These are phyloP conservation scores for Tinea trinotella DNA, from an alignment of 2,888 invertebrate species.

Conservation along the genomic window DNA sequence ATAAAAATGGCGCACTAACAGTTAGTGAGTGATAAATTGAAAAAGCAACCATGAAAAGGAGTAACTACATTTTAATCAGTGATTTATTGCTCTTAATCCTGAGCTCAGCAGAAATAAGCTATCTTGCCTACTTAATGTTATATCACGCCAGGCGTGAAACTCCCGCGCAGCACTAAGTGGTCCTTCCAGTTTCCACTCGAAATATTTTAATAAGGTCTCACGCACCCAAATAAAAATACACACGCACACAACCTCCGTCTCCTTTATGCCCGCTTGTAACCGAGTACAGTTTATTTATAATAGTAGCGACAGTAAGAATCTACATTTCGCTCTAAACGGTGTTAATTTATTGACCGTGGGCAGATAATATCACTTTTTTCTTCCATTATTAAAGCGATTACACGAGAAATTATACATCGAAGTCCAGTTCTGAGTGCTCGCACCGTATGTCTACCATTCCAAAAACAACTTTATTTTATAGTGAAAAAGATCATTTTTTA, in stretches of 20 bases:
- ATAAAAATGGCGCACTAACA: not conserved
- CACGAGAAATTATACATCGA: slow-evolving; percentile 70
- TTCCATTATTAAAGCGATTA: slow-evolving; percentile 71
- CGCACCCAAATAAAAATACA: slow-evolving; percentile 70
- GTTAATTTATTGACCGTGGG: slow-evolving; percentile 73
- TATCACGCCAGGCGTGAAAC: slow-evolving; percentile 72
- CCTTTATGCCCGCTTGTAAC: slow-evolving; percentile 42
- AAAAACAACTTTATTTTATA: slow-evolving; percentile 31
- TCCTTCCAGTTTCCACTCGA: slow-evolving; percentile 73
- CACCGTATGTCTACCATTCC: slow-evolving; percentile 28
- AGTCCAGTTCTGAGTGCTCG: slow-evolving; percentile 51
- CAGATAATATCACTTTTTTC: slow-evolving; percentile 72
- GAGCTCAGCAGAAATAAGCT: slow-evolving; percentile 71
- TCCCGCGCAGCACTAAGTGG: slow-evolving; percentile 72
- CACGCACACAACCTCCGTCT: slow-evolving; percentile 46
- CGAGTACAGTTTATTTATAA: slow-evolving; percentile 63
- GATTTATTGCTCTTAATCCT: slow-evolving; percentile 71
- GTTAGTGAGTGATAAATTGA: not conserved
- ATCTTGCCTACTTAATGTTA: slow-evolving; percentile 72
- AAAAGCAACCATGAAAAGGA: slow-evolving; percentile 28
- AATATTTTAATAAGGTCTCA: slow-evolving; percentile 73
- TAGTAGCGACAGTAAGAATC: slow-evolving; percentile 69
- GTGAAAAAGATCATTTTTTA: slow-evolving; percentile 26
- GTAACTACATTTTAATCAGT: slow-evolving; percentile 73
- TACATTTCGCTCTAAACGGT: slow-evolving; percentile 73